These are phyloP conservation scores for Bombus haemorrhoidalis DNA, from an alignment of 1,140 invertebrate genomes.

Conservation along the genomic window DNA sequence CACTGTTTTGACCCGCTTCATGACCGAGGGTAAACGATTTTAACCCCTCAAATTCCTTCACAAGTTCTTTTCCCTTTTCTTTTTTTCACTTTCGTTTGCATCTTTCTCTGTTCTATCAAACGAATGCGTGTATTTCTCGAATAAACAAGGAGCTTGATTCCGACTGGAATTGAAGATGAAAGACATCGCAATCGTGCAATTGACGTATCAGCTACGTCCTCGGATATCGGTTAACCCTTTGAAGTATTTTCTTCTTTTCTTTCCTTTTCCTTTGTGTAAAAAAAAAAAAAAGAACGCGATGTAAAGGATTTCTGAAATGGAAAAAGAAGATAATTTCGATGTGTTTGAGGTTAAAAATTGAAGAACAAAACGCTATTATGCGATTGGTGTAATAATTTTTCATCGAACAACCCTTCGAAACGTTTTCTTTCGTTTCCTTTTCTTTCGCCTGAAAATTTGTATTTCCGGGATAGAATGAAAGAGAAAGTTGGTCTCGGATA, in stretches of 20 bases:
- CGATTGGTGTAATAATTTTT: no score
- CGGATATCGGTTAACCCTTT: no score
- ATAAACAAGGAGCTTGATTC: no score
- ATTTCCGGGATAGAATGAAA: neutral
- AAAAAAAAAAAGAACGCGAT: no score
- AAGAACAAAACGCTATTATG: no score
- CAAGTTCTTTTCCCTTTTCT: no score
- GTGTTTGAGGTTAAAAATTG: no score
- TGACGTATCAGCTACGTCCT: no score
- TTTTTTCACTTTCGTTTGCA: neutral
- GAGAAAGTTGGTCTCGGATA: neutral
- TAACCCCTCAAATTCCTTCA: neutral
- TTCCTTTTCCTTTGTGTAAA: no score
- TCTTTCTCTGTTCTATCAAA: neutral
- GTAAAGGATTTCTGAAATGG: neutral
- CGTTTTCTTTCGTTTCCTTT: neutral
- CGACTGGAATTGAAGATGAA: no score
- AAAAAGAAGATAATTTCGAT: neutral
- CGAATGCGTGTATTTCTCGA: neutral
- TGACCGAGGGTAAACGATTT: conserved; percentile 14
- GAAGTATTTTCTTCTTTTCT: neutral
- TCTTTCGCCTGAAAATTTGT: neutral
- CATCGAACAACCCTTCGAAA: no score
- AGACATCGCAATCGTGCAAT: no score
- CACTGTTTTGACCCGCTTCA: conserved; percentile 69